Evolutionary conservation across 2,888 invertebrate species (phyloP).

Genomic region (Drosophila pseudotalamancana): DNA sequence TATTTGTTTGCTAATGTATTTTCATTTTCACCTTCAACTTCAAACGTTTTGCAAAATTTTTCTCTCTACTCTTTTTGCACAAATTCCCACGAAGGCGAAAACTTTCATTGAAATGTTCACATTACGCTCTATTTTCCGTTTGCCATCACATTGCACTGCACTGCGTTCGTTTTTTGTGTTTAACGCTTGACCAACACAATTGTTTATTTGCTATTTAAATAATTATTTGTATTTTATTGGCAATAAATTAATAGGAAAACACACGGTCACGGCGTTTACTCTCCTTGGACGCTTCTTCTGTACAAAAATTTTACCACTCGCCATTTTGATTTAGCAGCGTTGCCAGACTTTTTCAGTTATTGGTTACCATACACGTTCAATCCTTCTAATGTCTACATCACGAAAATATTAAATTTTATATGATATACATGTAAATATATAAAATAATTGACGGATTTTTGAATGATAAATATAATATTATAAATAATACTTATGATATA

Average conservation of each 20-base stretch:
- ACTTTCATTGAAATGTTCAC: slow-evolving; percentile 63
- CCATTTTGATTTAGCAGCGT: slow-evolving; percentile 76
- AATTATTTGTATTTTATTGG: slow-evolving; percentile 61
- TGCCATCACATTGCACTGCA: slow-evolving; percentile 16
- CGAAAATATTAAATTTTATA: too few relatives aligned
- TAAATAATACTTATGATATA: not conserved
- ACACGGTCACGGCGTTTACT: slow-evolving; percentile 74
- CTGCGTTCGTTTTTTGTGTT: slow-evolving; percentile 16
- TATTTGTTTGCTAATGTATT: slow-evolving; percentile 45
- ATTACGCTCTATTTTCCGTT: slow-evolving; percentile 28
- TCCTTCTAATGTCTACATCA: not conserved
- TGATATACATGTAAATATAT: too few relatives aligned
- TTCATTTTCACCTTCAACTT: slow-evolving; percentile 60
- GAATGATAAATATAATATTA: not conserved
- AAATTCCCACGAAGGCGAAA: slow-evolving; percentile 57
- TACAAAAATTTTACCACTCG: slow-evolving; percentile 79
- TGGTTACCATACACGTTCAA: slow-evolving; percentile 41
- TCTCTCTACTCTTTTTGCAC: slow-evolving; percentile 60
- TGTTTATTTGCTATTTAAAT: slow-evolving; percentile 59
- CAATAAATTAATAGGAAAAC: slow-evolving; percentile 59
- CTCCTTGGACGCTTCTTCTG: slow-evolving; percentile 81
- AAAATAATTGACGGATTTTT: too few relatives aligned
- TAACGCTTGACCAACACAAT: slow-evolving; percentile 21
- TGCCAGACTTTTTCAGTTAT: slow-evolving; percentile 32
- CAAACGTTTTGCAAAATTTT: slow-evolving; percentile 50